phyloP scores from a whole-genome alignment of 1,140 invertebrate species.

The Solen grandis region DNA sequence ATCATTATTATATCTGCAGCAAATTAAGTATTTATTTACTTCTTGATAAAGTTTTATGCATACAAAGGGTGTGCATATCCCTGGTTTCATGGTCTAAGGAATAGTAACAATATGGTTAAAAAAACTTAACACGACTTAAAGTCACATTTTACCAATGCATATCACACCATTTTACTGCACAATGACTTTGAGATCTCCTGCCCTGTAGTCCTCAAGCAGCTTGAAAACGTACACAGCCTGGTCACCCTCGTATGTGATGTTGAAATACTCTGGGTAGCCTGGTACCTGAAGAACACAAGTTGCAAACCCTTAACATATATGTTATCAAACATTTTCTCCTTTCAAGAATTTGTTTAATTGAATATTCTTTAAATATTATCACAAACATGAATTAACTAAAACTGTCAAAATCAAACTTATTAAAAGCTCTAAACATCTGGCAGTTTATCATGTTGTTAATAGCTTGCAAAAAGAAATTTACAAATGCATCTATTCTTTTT shows the following conservation, averaged over 20 bases:
- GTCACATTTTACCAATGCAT: background rate
- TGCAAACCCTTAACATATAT: background rate
- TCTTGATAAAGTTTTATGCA: no score
- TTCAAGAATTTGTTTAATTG: background rate
- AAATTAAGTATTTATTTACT: no score
- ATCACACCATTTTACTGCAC: background rate
- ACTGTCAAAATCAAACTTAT: background rate
- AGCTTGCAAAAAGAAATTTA: no score
- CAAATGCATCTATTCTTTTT: background rate
- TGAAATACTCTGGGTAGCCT: slow-evolving; percentile 7
- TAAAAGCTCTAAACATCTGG: background rate
- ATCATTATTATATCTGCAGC: no score
- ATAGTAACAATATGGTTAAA: no score
- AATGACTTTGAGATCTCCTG: background rate
- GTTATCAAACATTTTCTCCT: background rate
- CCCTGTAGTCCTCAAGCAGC: slow-evolving; percentile 10
- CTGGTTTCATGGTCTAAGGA: no score
- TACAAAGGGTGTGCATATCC: no score
- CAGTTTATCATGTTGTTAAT: background rate
- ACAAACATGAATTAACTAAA: background rate
- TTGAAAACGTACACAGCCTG: slow-evolving; percentile 5
- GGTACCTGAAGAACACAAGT: slow-evolving; percentile 10
- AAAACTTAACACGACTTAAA: background rate
- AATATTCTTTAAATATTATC: background rate
- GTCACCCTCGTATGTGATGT: slow-evolving; percentile 30